Conservation (phyloP, 2,113 vertebrate genomes). For the Coracopsis vasa region DNA sequence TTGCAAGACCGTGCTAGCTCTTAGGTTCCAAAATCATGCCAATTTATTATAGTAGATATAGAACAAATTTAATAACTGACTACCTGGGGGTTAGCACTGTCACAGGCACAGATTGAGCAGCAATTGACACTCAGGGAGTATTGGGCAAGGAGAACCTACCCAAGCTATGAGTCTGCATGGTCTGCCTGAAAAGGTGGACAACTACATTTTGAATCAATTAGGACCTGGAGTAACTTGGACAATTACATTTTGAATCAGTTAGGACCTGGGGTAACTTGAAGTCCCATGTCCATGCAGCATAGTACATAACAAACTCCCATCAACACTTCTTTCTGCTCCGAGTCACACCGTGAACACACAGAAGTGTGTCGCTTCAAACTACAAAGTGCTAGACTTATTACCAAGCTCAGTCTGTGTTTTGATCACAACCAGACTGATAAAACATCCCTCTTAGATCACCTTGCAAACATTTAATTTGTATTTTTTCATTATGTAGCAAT, state of each 20-base stretch:
- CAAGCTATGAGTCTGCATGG: rapidly evolving
- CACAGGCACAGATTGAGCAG: neutral
- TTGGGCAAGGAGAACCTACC: neutral
- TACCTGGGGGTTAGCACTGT: neutral
- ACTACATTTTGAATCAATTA: neutral
- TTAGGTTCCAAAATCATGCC: neutral
- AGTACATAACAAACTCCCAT: neutral
- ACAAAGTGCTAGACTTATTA: neutral
- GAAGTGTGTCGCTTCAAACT: neutral
- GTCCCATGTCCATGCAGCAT: neutral
- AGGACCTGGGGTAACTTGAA: neutral
- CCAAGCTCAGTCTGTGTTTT: neutral
- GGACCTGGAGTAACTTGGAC: neutral
- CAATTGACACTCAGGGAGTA: rapidly evolving
- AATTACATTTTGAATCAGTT: neutral
- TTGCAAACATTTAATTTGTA: neutral
- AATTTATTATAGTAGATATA: neutral
- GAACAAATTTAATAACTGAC: neutral
- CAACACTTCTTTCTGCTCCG: neutral
- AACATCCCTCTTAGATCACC: neutral
- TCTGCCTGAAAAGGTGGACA: neutral
- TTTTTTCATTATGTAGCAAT: neutral
- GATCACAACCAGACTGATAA: neutral
- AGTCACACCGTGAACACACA: neutral
- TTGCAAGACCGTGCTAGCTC: neutral